Percentiles rank a stretch among this genome's conserved stretches.
Evolutionary conservation across 2,888 invertebrate genomes (phyloP).

Genomic region (Ochropleura leucogaster): DNA sequence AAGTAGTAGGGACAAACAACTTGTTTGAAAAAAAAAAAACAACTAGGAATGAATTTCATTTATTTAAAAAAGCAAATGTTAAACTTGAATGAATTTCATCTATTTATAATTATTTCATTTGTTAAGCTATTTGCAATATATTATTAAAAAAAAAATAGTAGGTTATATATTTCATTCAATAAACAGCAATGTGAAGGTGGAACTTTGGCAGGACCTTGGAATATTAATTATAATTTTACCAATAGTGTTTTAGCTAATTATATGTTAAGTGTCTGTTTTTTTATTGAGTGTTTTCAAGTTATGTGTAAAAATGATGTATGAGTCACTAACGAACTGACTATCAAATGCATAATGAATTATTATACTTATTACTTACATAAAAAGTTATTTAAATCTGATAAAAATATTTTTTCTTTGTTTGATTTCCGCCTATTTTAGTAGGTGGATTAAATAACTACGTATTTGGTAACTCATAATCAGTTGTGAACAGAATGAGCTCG

Average conservation of each 20-base stretch:
- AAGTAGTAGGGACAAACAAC: neutral
- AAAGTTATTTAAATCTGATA: constrained; percentile 8
- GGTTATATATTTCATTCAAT: neutral
- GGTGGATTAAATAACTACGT: too few species aligned
- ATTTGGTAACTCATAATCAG: too few species aligned
- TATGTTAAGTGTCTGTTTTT: constrained; percentile 17
- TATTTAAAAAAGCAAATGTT: neutral
- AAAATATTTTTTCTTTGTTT: neutral
- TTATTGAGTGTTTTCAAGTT: constrained; percentile 26
- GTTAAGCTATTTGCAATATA: neutral
- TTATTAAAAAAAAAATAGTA: neutral
- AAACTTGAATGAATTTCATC: neutral
- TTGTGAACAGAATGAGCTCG: too few species aligned
- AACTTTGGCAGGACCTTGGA: neutral
- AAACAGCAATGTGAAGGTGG: neutral
- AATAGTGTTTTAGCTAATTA: constrained; percentile 39
- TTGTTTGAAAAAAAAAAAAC: neutral
- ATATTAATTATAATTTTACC: constrained; percentile 5
- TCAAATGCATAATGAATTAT: constrained; percentile 16
- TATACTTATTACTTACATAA: constrained; percentile 16
- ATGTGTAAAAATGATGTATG: constrained; percentile 22
- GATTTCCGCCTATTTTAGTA: too few species aligned
- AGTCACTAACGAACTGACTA: constrained; percentile 40
- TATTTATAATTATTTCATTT: too few species aligned
- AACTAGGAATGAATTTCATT: neutral